Evolutionary conservation across 2,113 vertebrate genomes (phyloP).

Genomic region (Hydrolagus affinis): DNA sequence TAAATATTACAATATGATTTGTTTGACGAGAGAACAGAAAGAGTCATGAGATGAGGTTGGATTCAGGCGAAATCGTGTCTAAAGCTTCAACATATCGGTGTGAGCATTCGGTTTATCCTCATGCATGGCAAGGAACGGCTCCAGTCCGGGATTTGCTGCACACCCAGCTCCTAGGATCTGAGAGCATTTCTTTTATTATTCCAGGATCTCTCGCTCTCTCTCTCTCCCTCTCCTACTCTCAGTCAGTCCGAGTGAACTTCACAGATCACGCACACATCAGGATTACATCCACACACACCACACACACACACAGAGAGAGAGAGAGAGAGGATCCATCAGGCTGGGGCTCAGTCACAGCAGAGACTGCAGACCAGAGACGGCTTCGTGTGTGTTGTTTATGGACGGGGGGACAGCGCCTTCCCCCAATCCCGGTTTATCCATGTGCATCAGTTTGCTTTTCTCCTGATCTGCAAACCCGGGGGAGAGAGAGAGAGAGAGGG

Average conservation of each 20-base stretch:
- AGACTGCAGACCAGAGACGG: background rate
- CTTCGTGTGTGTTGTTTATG: background rate
- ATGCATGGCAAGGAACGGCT: too few species aligned
- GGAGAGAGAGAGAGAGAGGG: too few species aligned
- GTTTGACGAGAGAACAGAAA: background rate
- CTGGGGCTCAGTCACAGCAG: background rate
- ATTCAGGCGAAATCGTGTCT: too few species aligned
- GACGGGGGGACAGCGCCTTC: too few species aligned
- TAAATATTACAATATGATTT: background rate
- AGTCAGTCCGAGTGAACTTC: conserved; percentile 50
- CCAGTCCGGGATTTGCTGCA: conserved; percentile 56
- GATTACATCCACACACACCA: too few species aligned
- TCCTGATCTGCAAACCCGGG: background rate
- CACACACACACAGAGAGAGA: conserved; percentile 38
- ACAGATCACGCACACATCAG: conserved; percentile 36
- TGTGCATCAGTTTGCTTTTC: background rate
- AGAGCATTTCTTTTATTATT: conserved; percentile 40
- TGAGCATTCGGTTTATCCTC: too few species aligned
- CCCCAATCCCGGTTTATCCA: background rate
- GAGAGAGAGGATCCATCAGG: conserved; percentile 21
- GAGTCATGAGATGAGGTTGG: background rate
- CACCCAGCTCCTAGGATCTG: conserved; percentile 40
- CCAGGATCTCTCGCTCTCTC: too few species aligned
- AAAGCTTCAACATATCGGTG: too few species aligned
- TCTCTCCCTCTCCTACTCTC: conserved; percentile 37